Base-by-base conservation (phyloP, 2,113 vertebrate species). In the Okapia johnstoni region DNA sequence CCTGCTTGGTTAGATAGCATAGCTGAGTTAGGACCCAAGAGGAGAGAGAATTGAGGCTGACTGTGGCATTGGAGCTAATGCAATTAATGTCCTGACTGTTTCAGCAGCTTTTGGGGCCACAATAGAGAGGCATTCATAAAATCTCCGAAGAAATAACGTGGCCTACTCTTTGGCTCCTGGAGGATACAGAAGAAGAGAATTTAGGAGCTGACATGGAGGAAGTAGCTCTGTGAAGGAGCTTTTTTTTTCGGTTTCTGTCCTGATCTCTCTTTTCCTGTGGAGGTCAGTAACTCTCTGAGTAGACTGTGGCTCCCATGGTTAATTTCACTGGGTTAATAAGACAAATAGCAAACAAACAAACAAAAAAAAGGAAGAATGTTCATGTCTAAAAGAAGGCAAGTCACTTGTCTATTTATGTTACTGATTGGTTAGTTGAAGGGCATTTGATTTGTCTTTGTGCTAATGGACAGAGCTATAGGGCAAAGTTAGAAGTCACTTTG, bases 121-220 rank as follows among this genome's bases (percentile, higher is more conserved):
- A 43, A 5, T 4, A 50, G 50, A 57, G 52, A 85, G n/a, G 17
- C 46, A 40, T 25, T 54, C 48, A 19, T 8, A 26, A 81, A 89
- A 48, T 3, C 30, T 3, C 43, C 0, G 6, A 50, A n/a, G 36
- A 70, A 23, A 9, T 30, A 6, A 48, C 12, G 9, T 12, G 52
- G 28, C 36, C 8, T 6, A 48, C 6, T 73, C n/a, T 81, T 60
- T 46, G 33, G 5, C 13, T n/a, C 33, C 17, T 30, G 81, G 58
- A 50, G 54, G 15, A n/a, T 14, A 2, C 3, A 6, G 54, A 77
- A 33, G 23, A 76, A 7, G 40, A 70, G 76, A 85, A 16, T 6
- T 26, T 50, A 40, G 83, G 58, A 63, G 40, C 48, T 16, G 26
- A 63, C 4, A n/a, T 5, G 8, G 54, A 85, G 48, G 21, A 73